Conservation (phyloP, 1,140 invertebrate species). For the Xylocopa sonorina region DNA sequence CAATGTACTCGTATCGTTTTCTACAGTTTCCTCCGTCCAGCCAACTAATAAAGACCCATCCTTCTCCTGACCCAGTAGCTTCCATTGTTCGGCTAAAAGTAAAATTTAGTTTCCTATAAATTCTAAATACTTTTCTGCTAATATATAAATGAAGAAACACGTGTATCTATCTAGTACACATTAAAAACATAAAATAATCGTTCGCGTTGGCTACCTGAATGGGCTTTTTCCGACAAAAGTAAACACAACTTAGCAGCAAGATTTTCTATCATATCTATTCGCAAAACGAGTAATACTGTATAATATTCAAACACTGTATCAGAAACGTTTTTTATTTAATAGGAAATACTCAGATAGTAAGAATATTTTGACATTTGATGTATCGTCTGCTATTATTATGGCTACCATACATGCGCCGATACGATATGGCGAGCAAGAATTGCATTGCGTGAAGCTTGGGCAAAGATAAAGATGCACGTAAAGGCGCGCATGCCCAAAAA, state of each 20-base stretch:
- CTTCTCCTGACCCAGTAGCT: constrained; percentile 89
- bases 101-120: neutral
- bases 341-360: neutral
- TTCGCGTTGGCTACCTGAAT: constrained; percentile 63
- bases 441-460: too few species aligned
- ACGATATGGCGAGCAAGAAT: neutral
- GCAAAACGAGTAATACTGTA: neutral
- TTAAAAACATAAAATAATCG: neutral
- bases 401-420: neutral
- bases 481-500: too few species aligned
- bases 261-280: constrained; percentile 76
- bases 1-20: constrained; percentile 66
- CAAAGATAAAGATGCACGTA: too few species aligned
- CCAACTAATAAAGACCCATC: constrained; percentile 87
- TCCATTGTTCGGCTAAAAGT: constrained; percentile 86
- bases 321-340: neutral
- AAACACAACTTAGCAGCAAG: constrained; percentile 77
- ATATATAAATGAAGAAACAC: neutral
- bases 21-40: constrained; percentile 84
- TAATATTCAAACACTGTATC: neutral
- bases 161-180: neutral
- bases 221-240: constrained; percentile 70
- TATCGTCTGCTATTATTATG: constrained; percentile 42
- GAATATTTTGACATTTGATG: constrained; percentile 28
- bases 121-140: neutral